phyloP scores from a whole-genome alignment of 2,888 invertebrate species.

The Hylaea fasciaria region DNA sequence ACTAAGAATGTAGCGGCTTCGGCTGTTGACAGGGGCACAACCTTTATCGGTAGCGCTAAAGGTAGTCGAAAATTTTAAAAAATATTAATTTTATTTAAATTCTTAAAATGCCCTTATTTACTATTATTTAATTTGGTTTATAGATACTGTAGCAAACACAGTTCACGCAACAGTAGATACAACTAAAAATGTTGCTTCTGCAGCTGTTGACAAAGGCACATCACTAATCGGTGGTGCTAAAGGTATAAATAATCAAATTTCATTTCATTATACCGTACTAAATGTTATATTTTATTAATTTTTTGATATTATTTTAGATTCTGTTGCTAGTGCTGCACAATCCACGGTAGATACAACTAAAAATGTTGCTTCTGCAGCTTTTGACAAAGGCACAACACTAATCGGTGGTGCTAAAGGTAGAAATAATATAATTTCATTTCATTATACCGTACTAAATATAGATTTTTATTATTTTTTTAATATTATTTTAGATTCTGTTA shows the following conservation, averaged over 20 bases:
- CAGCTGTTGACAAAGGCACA: conserved; percentile 48
- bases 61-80: not conserved
- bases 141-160: conserved; percentile 42
- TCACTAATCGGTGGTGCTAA: conserved; percentile 40
- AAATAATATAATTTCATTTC: not conserved
- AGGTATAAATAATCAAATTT: conserved; percentile 28
- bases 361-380: conserved; percentile 44
- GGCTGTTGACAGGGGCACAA: conserved; percentile 43
- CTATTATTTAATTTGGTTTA: conserved; percentile 14
- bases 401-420: conserved; percentile 43
- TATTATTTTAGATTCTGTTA: conserved; percentile 26
- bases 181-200: conserved; percentile 49
- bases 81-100: not conserved
- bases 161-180: conserved; percentile 44
- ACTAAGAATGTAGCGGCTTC: conserved; percentile 45
- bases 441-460: not conserved
- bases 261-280: not conserved
- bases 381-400: conserved; percentile 42
- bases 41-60: conserved; percentile 32
- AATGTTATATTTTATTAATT: not conserved
- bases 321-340: conserved; percentile 21
- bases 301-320: conserved; percentile 18
- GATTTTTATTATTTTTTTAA: not conserved
- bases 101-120: not conserved
- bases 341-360: conserved; percentile 36